phyloP scores from a whole-genome alignment of 2,888 invertebrate species.

The Syrphus vitripennis region DNA sequence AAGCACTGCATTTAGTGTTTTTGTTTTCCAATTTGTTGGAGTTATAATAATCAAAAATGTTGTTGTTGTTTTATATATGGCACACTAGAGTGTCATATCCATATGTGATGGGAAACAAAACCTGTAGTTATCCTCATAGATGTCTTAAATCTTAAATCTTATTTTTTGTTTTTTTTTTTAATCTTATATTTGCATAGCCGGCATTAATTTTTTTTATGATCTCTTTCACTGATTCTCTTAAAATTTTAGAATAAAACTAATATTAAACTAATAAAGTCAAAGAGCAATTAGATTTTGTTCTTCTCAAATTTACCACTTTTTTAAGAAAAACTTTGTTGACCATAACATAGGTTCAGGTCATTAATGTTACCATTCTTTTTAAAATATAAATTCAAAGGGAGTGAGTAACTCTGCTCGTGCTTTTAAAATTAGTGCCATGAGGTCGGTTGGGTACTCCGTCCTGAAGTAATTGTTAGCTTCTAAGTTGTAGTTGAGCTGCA shows the following conservation, averaged over 20 bases:
- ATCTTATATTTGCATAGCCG: conserved; percentile 48
- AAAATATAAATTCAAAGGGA: no score
- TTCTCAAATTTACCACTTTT: no score
- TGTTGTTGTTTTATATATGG: background rate
- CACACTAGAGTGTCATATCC: background rate
- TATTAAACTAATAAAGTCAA: background rate
- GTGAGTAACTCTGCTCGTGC: no score
- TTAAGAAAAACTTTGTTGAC: background rate
- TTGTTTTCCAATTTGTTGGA: conserved; percentile 52
- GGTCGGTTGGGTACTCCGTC: no score
- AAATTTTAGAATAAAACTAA: background rate
- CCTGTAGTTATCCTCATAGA: conserved; percentile 2
- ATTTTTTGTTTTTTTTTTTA: background rate
- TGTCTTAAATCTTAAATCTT: background rate
- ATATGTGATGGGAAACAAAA: conserved; percentile 18
- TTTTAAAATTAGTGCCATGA: no score
- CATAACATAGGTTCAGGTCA: no score
- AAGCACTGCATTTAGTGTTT: conserved; percentile 46
- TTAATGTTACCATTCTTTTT: no score
- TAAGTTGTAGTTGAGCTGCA: no score
- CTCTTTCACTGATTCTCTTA: background rate
- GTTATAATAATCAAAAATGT: background rate
- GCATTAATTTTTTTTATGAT: conserved; percentile 19
- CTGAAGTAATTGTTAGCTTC: no score
- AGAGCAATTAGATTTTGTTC: background rate